Conservation (phyloP, 1,140 invertebrate genomes). For the Hyles vespertilio region DNA sequence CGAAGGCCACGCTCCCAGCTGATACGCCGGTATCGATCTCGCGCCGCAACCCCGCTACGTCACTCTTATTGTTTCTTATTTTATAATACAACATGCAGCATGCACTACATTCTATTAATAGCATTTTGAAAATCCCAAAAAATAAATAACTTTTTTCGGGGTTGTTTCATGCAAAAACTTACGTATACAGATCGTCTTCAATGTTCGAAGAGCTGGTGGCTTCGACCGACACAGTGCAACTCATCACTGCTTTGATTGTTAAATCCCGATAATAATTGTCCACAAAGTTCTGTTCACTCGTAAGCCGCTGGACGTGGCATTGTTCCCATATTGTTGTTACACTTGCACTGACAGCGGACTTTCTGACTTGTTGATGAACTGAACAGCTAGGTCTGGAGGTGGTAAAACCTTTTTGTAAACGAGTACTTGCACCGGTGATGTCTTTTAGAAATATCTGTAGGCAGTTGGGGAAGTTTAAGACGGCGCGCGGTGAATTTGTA, state of each 20-base stretch:
- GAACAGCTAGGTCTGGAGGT: too few relatives aligned
- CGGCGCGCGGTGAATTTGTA: not conserved
- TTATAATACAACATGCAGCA: too few relatives aligned
- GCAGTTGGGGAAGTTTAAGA: not conserved
- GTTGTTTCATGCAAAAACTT: constrained; percentile 24
- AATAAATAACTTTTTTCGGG: too few relatives aligned
- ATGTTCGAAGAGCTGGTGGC: constrained; percentile 41
- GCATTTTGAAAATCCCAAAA: too few relatives aligned
- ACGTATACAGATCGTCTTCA: constrained; percentile 57
- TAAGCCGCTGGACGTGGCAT: not conserved
- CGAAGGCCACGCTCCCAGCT: constrained; percentile 11
- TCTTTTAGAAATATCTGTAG: constrained; percentile 2
- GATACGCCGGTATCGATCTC: constrained; percentile 7
- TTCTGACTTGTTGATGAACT: too few relatives aligned
- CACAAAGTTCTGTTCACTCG: not conserved
- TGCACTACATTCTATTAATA: too few relatives aligned
- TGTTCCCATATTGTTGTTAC: not conserved
- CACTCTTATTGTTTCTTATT: too few relatives aligned
- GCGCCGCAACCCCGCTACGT: too few relatives aligned
- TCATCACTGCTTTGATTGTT: constrained; percentile 33
- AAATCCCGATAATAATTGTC: not conserved
- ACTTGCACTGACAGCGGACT: too few relatives aligned
- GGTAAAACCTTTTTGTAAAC: not conserved
- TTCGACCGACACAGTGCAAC: constrained; percentile 40
- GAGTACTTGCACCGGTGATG: not conserved